Evolutionary conservation across 1,140 invertebrate species (phyloP).

Genomic region (Sinella curviseta): DNA sequence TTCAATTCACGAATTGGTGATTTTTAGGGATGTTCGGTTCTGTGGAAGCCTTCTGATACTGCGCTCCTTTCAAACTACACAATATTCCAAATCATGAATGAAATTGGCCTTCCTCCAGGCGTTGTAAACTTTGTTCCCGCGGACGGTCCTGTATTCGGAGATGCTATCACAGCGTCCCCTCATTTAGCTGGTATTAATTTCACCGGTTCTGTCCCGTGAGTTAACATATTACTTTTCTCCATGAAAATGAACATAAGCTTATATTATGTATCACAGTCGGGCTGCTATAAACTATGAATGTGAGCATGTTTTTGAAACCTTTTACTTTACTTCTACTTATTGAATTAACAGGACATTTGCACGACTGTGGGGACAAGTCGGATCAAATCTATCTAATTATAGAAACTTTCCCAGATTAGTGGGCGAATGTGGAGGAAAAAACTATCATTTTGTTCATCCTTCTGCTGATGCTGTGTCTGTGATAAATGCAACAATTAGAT

Average conservation of each 20-base stretch:
- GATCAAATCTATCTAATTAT: slow-evolving; percentile 82
- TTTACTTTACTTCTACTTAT: not conserved
- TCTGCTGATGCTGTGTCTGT: slow-evolving; percentile 73
- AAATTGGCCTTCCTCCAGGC: slow-evolving; percentile 90
- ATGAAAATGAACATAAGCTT: not conserved
- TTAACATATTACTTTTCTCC: slow-evolving; percentile 31
- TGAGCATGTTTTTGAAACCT: not conserved
- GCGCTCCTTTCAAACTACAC: slow-evolving; percentile 94
- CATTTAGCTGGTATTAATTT: slow-evolving; percentile 94
- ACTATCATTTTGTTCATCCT: slow-evolving; percentile 95
- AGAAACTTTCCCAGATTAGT: slow-evolving; percentile 89
- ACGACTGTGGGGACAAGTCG: slow-evolving; percentile 88
- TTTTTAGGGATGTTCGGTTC: slow-evolving; percentile 82
- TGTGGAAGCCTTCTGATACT: slow-evolving; percentile 99
- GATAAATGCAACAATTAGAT: slow-evolving; percentile 73
- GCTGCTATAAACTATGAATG: not conserved
- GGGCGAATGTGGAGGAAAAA: slow-evolving; percentile 97
- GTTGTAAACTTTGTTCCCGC: slow-evolving; percentile 97
- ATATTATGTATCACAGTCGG: not conserved
- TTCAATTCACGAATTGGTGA: no score
- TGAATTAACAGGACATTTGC: slow-evolving; percentile 77
- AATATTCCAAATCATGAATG: slow-evolving; percentile 87
- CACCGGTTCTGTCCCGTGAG: slow-evolving; percentile 84
- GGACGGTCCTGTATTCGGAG: slow-evolving; percentile 92
- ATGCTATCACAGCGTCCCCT: slow-evolving; percentile 81